These are phyloP conservation scores for Ips nitidus DNA, from an alignment of 1,140 invertebrate genomes.

Conservation along the genomic window DNA sequence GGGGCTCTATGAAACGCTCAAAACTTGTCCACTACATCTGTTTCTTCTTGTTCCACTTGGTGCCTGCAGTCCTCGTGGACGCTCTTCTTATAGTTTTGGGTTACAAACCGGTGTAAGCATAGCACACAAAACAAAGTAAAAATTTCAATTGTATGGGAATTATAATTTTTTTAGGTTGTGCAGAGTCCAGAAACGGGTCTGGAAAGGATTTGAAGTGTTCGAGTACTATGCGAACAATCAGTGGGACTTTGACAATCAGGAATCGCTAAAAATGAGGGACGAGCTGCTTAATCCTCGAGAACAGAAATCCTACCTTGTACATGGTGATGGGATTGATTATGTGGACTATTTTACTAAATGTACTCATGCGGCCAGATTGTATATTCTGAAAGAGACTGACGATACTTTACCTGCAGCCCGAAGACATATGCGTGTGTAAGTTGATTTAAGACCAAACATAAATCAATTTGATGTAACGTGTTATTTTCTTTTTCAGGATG, in stretches of 20 bases:
- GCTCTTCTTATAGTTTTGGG: constrained; percentile 71
- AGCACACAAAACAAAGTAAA: neutral
- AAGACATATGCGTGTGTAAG: constrained; percentile 76
- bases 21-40: constrained; percentile 75
- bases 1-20: constrained; percentile 83
- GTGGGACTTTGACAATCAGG: constrained; percentile 77
- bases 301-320: constrained; percentile 65
- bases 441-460: neutral
- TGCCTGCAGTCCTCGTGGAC: constrained; percentile 83
- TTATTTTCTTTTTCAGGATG: constrained; percentile 45
- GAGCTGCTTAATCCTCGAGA: constrained; percentile 65
- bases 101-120: constrained; percentile 75
- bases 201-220: constrained; percentile 81
- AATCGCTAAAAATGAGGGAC: constrained; percentile 58
- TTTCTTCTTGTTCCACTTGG: constrained; percentile 78
- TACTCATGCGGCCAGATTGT: constrained; percentile 70
- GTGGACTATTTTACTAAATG: constrained; percentile 74
- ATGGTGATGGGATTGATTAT: constrained; percentile 71
- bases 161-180: constrained; percentile 60
- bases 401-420: constrained; percentile 78
- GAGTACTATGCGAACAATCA: constrained; percentile 85
- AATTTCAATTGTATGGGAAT: neutral
- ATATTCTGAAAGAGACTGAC: constrained; percentile 81
- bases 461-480: too few relatives aligned
- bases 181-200: constrained; percentile 73